These are phyloP conservation scores for Netelia fuscicornis DNA, from an alignment of 2,888 invertebrate species.

Conservation along the genomic window DNA sequence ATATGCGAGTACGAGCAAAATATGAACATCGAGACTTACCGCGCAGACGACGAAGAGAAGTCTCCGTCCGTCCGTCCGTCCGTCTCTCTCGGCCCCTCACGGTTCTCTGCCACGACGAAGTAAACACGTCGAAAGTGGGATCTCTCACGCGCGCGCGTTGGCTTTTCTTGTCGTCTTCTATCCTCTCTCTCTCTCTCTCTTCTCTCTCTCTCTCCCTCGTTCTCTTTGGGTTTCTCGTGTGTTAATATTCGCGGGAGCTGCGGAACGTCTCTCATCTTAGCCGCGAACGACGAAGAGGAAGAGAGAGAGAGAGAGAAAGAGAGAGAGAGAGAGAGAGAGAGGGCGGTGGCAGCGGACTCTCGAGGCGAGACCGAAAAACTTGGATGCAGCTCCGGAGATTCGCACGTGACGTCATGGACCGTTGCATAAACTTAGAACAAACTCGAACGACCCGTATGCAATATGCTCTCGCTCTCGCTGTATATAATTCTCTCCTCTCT, in stretches of 20 bases:
- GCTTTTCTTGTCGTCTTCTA: constrained; percentile 35
- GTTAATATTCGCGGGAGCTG: constrained; percentile 44
- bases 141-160: constrained; percentile 24
- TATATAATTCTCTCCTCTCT: constrained; percentile 4
- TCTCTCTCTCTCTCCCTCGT: constrained; percentile 54
- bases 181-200: constrained; percentile 54
- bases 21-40: not conserved
- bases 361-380: constrained; percentile 55
- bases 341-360: constrained; percentile 23
- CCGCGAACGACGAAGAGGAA: not conserved
- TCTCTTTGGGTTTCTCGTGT: constrained; percentile 31
- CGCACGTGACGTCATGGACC: constrained; percentile 65
- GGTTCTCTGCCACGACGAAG: constrained; percentile 31
- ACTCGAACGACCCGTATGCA: constrained; percentile 50
- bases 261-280: constrained; percentile 39
- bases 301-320: not conserved
- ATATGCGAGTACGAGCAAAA: constrained; percentile 11
- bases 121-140: constrained; percentile 58
- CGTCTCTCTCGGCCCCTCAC: not conserved
- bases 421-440: constrained; percentile 66
- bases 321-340: not conserved
- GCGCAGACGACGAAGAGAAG: not conserved
- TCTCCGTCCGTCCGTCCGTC: not conserved
- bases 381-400: constrained; percentile 44
- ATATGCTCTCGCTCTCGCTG: constrained; percentile 8